Conservation (phyloP, 2,113 vertebrate species). For the Lampris incognitus region DNA sequence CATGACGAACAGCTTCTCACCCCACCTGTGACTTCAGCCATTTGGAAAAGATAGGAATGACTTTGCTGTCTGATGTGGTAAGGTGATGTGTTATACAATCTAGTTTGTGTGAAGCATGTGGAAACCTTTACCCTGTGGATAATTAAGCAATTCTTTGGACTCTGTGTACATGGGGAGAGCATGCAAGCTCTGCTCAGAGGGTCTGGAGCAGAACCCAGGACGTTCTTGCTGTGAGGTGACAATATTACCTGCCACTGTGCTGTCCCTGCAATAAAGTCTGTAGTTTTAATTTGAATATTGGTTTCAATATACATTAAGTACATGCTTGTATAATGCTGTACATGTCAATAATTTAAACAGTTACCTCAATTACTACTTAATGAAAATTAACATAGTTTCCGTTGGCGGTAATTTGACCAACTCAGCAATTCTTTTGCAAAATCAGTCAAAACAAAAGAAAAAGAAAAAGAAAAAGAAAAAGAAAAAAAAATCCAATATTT, state of each 20-base stretch:
- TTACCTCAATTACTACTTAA: conserved; percentile 10
- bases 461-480: neutral
- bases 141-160: too few relatives aligned
- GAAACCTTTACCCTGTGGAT: too few relatives aligned
- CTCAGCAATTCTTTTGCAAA: neutral
- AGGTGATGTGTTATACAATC: too few relatives aligned
- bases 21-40: too few relatives aligned
- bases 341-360: conserved; percentile 6
- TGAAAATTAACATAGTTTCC: conserved; percentile 7
- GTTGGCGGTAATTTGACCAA: neutral
- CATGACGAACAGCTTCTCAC: too few relatives aligned
- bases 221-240: too few relatives aligned
- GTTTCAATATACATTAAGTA: conserved; percentile 56
- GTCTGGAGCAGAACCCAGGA: too few relatives aligned
- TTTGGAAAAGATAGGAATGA: too few relatives aligned
- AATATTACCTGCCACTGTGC: neutral
- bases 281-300: conserved; percentile 40
- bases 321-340: conserved; percentile 62
- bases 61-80: too few relatives aligned
- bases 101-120: too few relatives aligned
- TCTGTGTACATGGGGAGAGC: too few relatives aligned
- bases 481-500: neutral
- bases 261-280: conserved; percentile 13
- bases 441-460: neutral
- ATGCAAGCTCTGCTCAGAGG: too few relatives aligned